phyloP scores from a whole-genome alignment of 2,113 vertebrate species.

The Nothocercus nigrocapillus region DNA sequence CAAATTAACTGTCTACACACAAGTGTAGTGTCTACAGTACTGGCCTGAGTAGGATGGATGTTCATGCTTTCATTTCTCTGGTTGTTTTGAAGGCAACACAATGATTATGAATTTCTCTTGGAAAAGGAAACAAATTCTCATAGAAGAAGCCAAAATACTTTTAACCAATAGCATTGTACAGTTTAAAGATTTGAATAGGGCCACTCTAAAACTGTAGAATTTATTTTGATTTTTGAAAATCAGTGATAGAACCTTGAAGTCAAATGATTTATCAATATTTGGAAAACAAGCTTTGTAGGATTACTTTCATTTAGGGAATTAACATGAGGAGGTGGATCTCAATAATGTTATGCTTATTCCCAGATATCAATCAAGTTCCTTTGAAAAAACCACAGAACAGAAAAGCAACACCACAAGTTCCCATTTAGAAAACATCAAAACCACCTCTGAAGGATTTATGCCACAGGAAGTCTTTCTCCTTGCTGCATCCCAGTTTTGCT shows the following conservation, averaged over 20 bases:
- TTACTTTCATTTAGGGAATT: not conserved
- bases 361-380: not conserved
- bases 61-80: not conserved
- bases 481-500: not conserved
- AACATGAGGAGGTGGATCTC: not conserved
- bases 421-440: not conserved
- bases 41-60: not conserved
- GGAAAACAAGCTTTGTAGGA: not conserved
- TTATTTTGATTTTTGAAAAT: not conserved
- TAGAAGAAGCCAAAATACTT: not conserved
- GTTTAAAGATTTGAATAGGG: not conserved
- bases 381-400: not conserved
- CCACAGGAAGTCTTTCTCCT: not conserved
- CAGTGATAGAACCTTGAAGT: not conserved
- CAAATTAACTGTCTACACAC: not conserved
- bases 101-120: not conserved
- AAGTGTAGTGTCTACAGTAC: not conserved
- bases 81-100: not conserved
- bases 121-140: rapidly evolving
- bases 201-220: rapidly evolving
- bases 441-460: not conserved
- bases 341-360: not conserved
- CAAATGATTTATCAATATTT: not conserved
- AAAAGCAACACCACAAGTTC: not conserved
- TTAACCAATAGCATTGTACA: not conserved